Evolutionary conservation across 2,888 invertebrate species (phyloP).

Genomic region (Hydrotaea diabolus): DNA sequence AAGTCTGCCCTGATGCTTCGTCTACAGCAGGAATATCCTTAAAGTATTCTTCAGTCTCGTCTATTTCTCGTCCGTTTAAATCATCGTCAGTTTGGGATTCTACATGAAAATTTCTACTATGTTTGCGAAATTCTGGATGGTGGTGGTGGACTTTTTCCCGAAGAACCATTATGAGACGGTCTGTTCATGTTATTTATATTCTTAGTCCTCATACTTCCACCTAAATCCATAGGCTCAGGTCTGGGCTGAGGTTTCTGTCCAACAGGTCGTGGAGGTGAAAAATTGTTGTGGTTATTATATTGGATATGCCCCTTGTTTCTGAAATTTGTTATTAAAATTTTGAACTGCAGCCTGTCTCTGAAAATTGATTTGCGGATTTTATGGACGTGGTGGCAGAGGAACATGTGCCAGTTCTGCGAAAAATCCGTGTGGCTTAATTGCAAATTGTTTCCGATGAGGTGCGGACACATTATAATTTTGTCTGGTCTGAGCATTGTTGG

Average conservation of each 20-base stretch:
- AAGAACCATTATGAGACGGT: background rate
- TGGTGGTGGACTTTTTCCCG: too few species aligned
- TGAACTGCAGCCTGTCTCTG: background rate
- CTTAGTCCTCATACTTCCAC: too few species aligned
- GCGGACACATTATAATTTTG: too few species aligned
- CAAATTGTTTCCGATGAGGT: too few species aligned
- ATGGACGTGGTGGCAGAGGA: constrained; percentile 26
- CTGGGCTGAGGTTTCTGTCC: constrained; percentile 31
- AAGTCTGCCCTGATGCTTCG: background rate
- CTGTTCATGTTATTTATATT: constrained; percentile 49
- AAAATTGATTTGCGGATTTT: background rate
- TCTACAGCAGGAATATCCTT: background rate
- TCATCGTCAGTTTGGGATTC: background rate
- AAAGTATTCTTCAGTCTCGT: background rate
- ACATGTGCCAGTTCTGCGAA: constrained; percentile 42
- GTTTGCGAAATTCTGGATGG: too few species aligned
- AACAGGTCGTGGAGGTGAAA: too few species aligned
- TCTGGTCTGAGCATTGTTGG: too few species aligned
- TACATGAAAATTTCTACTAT: too few species aligned
- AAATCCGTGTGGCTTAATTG: constrained; percentile 45
- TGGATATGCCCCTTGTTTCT: constrained; percentile 7
- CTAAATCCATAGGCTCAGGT: constrained; percentile 48
- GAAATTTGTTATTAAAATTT: background rate
- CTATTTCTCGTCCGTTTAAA: too few species aligned
- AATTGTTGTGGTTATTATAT: constrained; percentile 10